Evolutionary conservation across 2,113 vertebrate genomes (phyloP).

Genomic region (Arothron firmamentum): DNA sequence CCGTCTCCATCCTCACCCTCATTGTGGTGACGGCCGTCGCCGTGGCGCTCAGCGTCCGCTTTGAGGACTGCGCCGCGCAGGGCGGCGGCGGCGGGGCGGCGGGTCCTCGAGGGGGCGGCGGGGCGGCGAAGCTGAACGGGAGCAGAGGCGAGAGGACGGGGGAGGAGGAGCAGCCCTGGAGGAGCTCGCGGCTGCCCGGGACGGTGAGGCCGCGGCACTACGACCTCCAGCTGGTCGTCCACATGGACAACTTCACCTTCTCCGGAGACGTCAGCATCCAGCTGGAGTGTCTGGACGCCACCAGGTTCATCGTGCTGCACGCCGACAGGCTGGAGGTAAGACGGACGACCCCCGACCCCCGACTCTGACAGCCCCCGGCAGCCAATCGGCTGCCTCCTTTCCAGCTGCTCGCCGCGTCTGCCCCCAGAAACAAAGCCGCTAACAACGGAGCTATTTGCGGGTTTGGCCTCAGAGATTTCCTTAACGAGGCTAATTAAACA

Average conservation of each 20-base stretch:
- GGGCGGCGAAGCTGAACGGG: slow-evolving; percentile 55
- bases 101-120: slow-evolving; percentile 31
- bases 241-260: slow-evolving; percentile 98
- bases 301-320: slow-evolving; percentile 89
- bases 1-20: slow-evolving; percentile 87
- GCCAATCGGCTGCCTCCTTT: no score
- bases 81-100: slow-evolving; percentile 21
- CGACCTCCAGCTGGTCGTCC: slow-evolving; percentile 83
- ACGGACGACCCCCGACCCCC: no score
- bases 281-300: slow-evolving; percentile 86
- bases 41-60: slow-evolving; percentile 84
- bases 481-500: slow-evolving; percentile 62
- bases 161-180: slow-evolving; percentile 81
- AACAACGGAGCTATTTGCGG: slow-evolving; percentile 51
- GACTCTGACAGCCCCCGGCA: no score
- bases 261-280: slow-evolving; percentile 90
- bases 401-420: no score
- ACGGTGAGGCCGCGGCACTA: slow-evolving; percentile 88
- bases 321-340: slow-evolving; percentile 79
- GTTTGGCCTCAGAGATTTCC: slow-evolving; percentile 52
- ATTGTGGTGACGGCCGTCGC: slow-evolving; percentile 87
- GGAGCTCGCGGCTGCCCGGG: slow-evolving; percentile 78
- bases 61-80: slow-evolving; percentile 81
- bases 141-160: slow-evolving; percentile 63
- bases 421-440: slow-evolving; percentile 15